These are phyloP conservation scores for Dipus sagitta DNA, from an alignment of 2,797 vertebrate genomes.

Conservation along the genomic window DNA sequence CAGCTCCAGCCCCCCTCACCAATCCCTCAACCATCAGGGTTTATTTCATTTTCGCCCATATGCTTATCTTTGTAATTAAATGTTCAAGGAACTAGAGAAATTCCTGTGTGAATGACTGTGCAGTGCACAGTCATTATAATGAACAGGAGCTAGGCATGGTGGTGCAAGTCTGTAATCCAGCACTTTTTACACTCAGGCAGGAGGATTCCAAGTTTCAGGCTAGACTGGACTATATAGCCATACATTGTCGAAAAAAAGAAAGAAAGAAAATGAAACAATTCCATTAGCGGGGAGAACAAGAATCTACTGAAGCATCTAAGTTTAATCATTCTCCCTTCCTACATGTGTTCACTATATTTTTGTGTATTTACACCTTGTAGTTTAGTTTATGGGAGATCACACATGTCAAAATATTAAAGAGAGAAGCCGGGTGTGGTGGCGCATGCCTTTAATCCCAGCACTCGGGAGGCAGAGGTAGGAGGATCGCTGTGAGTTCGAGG, in stretches of 20 bases:
- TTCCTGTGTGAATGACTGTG: too few species aligned
- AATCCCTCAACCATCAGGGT: accelerated
- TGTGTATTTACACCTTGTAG: neutral
- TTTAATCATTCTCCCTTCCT: neutral
- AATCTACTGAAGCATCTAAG: neutral
- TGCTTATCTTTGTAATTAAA: neutral
- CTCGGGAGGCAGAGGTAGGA: too few species aligned
- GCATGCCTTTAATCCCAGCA: too few species aligned
- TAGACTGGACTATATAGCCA: neutral
- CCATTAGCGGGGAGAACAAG: neutral
- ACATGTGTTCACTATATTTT: neutral
- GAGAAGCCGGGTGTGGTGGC: neutral
- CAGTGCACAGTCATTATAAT: neutral
- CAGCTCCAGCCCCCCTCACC: neutral
- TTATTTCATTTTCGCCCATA: neutral
- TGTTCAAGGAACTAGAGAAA: neutral
- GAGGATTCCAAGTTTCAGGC: neutral
- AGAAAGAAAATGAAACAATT: neutral
- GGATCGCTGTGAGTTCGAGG: too few species aligned
- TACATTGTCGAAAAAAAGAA: neutral
- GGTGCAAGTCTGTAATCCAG: neutral
- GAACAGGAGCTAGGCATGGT: neutral
- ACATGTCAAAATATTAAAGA: neutral
- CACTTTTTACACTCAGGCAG: neutral
- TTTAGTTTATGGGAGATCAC: neutral